Evolutionary conservation across 2,113 vertebrate genomes (phyloP).

Genomic region (Bubo bubo): DNA sequence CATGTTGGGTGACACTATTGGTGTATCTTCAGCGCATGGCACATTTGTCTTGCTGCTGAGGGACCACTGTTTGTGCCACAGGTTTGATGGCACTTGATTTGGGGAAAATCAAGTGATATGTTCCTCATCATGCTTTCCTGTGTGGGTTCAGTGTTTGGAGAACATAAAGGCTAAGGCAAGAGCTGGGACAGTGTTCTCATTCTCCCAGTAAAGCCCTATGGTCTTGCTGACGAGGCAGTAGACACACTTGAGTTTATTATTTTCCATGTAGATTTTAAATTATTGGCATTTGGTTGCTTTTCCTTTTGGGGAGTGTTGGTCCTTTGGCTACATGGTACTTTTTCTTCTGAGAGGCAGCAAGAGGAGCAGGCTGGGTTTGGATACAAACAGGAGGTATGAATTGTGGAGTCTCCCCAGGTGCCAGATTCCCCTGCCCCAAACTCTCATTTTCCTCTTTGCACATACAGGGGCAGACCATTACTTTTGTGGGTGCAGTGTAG

Average conservation of each 20-base stretch:
- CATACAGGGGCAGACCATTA: background rate
- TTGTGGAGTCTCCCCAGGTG: background rate
- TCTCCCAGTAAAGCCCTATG: background rate
- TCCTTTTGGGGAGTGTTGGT: background rate
- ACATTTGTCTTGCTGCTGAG: fast-evolving
- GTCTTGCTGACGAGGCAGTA: background rate
- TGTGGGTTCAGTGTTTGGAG: background rate
- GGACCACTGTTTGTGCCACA: background rate
- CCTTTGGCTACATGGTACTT: background rate
- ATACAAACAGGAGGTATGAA: background rate
- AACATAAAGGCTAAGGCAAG: background rate
- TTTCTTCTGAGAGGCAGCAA: background rate
- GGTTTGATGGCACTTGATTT: background rate
- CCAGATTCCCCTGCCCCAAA: background rate
- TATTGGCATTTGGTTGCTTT: background rate
- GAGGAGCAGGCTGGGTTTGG: background rate
- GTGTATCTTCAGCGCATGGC: background rate
- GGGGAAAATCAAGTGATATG: background rate
- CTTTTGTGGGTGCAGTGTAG: background rate
- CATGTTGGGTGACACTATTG: background rate
- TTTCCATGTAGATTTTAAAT: background rate
- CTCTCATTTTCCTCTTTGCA: background rate
- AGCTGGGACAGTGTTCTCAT: background rate
- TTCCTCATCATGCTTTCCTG: background rate
- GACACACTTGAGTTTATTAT: background rate